These are phyloP conservation scores for Labroides dimidiatus DNA, from an alignment of 2,797 vertebrate species.

Conservation along the genomic window DNA sequence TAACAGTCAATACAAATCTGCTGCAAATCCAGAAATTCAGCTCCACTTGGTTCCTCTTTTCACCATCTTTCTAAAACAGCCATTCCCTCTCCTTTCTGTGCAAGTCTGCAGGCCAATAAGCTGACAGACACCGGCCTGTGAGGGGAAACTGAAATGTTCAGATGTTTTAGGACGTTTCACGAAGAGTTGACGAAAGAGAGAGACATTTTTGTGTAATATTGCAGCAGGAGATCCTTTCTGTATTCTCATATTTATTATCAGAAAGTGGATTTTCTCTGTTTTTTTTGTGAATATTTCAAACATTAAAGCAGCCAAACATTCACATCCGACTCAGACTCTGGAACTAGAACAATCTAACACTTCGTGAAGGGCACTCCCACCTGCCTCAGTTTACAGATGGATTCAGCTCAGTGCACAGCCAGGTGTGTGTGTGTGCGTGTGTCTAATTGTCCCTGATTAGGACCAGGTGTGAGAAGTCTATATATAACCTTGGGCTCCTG, in stretches of 20 bases:
- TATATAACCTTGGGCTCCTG: background rate
- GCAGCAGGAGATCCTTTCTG: background rate
- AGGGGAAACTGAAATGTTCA: too few species aligned
- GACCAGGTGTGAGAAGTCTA: background rate
- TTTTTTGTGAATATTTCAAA: too few species aligned
- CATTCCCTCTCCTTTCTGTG: background rate
- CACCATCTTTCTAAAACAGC: slow-evolving; percentile 18
- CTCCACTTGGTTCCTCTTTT: slow-evolving; percentile 1
- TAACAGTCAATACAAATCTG: slow-evolving; percentile 47
- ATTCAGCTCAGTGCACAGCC: background rate
- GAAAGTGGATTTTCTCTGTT: too few species aligned
- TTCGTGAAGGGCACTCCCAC: too few species aligned
- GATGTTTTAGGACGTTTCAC: background rate
- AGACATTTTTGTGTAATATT: background rate
- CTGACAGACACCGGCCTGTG: too few species aligned
- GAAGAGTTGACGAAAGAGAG: background rate
- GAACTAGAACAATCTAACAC: background rate
- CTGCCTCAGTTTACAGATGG: background rate
- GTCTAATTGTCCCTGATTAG: background rate
- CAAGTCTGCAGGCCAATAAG: background rate
- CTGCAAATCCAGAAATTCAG: slow-evolving; percentile 35
- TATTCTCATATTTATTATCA: background rate
- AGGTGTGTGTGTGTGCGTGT: background rate
- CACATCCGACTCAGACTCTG: background rate
- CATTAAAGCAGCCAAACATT: too few species aligned